Base-by-base conservation (phyloP, 2,113 vertebrate species). In the Platysteira castanea region DNA sequence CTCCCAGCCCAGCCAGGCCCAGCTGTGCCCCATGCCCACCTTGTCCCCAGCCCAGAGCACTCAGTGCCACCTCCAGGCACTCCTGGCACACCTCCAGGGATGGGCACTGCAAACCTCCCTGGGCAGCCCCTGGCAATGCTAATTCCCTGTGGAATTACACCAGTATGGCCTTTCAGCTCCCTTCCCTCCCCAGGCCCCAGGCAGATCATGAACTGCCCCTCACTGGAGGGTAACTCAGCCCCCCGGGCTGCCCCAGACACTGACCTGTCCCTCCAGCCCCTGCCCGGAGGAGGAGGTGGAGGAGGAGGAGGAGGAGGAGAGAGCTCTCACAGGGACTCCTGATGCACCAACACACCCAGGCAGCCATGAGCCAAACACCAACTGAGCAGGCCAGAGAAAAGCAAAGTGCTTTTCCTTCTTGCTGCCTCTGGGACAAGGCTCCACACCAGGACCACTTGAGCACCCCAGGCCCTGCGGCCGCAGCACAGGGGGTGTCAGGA, bases 151-250 rank as follows among this genome's bases (percentile, higher is more conserved):
- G 74, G 90, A 95, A 91, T 87, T 57, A 79, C 5, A 30, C 50
- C 54, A 49, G 69, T 46, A 77, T n/a, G 54, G n/a, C 24, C n/a
- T 68, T 86, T 42, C 5, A 27, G 65, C 47, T 41, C 47, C 41
- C 44, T 53, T 27, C n/a, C 35, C 54, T 70, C 13, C 2, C 28
- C 41, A 20, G 2, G 41, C 16, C 3, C 15, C 44, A n/a, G 42
- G 56, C 30, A 63, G 56, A 20, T 6, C 9, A n/a, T 13, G 24
- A 49, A n/a, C 27, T 12, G 2, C 57, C 52, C 15, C 19, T 53
- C 47, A 1, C 7, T 1, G 47, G 37, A 35, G 1, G 26, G 4
- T 1, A 19, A 15, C 2, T 3, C 22, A 5, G 20, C 21, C 41
- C 15, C 54, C 44, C 1, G 23, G 2, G 7, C 30, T 54, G 75